Conservation (phyloP, 2,797 vertebrate genomes). For the Coccyzus lansbergi region DNA sequence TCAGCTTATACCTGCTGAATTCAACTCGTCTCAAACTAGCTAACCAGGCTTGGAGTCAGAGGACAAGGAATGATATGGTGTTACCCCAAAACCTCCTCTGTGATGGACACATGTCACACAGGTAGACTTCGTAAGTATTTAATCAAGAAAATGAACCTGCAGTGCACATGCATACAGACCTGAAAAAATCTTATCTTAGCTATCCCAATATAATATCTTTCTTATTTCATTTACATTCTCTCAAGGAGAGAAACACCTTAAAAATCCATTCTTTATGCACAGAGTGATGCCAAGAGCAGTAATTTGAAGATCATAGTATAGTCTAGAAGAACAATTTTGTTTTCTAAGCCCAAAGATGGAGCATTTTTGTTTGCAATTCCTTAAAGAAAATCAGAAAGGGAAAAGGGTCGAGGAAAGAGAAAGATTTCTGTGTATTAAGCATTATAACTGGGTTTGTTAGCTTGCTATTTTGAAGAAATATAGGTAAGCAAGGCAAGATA, state of each 20-base stretch:
- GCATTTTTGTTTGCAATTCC: background rate
- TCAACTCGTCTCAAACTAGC: background rate
- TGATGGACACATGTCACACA: background rate
- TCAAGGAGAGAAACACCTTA: background rate
- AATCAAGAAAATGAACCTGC: background rate
- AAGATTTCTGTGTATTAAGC: constrained; percentile 38
- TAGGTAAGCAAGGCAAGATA: constrained; percentile 64
- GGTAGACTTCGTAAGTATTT: background rate
- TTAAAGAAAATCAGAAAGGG: background rate
- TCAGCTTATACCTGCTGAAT: background rate
- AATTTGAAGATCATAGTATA: background rate
- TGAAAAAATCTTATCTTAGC: background rate
- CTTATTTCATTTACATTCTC: constrained; percentile 3
- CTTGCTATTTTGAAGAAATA: constrained; percentile 73
- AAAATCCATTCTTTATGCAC: background rate
- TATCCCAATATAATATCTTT: background rate
- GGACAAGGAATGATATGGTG: background rate
- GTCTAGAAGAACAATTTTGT: background rate
- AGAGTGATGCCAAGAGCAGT: constrained; percentile 11
- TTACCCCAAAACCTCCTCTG: background rate
- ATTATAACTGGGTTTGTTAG: constrained; percentile 58
- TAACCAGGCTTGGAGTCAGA: background rate
- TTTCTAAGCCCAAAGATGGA: constrained; percentile 32
- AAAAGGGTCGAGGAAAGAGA: background rate
- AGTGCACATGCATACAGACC: background rate